phyloP scores from a whole-genome alignment of 2,797 vertebrate species.

The Coregonus ussuriensis region DNA sequence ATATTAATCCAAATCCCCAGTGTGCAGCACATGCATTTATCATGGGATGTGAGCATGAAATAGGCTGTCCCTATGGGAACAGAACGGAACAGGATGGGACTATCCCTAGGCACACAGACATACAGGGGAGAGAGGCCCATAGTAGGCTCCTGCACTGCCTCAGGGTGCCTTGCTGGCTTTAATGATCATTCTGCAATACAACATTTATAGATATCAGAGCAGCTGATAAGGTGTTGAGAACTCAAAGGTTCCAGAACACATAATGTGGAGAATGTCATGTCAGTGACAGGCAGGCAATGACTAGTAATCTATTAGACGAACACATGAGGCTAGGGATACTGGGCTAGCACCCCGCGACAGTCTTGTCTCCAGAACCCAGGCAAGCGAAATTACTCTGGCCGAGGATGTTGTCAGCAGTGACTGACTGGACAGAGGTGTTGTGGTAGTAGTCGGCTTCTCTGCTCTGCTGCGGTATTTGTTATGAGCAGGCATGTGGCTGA shows the following conservation, averaged over 20 bases:
- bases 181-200: slow-evolving; percentile 22
- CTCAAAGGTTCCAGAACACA: slow-evolving; percentile 48
- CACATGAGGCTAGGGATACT: not conserved
- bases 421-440: not conserved
- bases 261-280: not conserved
- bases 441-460: not conserved
- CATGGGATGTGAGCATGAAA: slow-evolving; percentile 57
- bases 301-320: not conserved
- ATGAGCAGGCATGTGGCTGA: slow-evolving; percentile 47
- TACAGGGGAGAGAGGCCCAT: not conserved
- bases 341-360: not conserved
- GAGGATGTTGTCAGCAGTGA: slow-evolving; percentile 27
- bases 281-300: not conserved
- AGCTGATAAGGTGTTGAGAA: slow-evolving; percentile 49
- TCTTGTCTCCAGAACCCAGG: not conserved
- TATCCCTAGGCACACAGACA: slow-evolving; percentile 35
- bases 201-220: slow-evolving; percentile 25
- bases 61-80: slow-evolving; percentile 42
- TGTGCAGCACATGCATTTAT: slow-evolving; percentile 61
- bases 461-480: slow-evolving; percentile 56
- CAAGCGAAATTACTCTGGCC: slow-evolving; percentile 7
- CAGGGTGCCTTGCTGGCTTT: slow-evolving; percentile 21
- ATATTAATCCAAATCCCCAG: slow-evolving; percentile 44
- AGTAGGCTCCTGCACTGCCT: not conserved
- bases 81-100: slow-evolving; percentile 30